These are phyloP conservation scores for Siniperca undulata DNA, from an alignment of 2,797 vertebrate genomes.

Conservation along the genomic window DNA sequence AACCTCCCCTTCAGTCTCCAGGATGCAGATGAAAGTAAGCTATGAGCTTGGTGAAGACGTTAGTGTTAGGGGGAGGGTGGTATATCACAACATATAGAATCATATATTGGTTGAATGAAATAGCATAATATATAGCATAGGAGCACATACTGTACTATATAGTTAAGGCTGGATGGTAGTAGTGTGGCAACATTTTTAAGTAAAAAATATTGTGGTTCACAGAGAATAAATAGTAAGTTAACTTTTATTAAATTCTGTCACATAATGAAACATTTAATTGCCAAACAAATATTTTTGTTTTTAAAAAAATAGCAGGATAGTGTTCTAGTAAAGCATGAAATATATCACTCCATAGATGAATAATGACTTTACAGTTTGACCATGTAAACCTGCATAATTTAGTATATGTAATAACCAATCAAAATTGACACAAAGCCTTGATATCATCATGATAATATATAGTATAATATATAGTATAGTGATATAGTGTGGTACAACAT, in stretches of 20 bases:
- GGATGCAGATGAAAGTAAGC: not conserved
- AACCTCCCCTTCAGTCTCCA: not conserved
- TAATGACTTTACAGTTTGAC: not conserved
- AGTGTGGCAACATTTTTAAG: not conserved
- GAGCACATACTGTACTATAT: not conserved
- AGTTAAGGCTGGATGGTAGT: not conserved
- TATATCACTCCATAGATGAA: not conserved
- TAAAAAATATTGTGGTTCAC: not conserved
- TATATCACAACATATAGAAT: not conserved
- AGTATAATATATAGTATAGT: not conserved
- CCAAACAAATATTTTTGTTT: not conserved
- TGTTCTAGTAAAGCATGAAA: not conserved
- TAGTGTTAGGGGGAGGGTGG: not conserved
- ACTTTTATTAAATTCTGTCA: not conserved
- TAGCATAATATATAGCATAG: not conserved
- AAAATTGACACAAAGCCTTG: not conserved
- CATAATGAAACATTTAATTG: not conserved
- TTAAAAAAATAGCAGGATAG: not conserved
- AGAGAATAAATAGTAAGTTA: accelerated
- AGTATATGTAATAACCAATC: not conserved
- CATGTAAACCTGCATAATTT: not conserved
- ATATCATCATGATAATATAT: not conserved
- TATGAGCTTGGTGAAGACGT: not conserved
- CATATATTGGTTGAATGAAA: not conserved
- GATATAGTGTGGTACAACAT: not conserved